Evolutionary conservation across 2,888 invertebrate species (phyloP).

Genomic region (Lordiphosa andalusiaca): DNA sequence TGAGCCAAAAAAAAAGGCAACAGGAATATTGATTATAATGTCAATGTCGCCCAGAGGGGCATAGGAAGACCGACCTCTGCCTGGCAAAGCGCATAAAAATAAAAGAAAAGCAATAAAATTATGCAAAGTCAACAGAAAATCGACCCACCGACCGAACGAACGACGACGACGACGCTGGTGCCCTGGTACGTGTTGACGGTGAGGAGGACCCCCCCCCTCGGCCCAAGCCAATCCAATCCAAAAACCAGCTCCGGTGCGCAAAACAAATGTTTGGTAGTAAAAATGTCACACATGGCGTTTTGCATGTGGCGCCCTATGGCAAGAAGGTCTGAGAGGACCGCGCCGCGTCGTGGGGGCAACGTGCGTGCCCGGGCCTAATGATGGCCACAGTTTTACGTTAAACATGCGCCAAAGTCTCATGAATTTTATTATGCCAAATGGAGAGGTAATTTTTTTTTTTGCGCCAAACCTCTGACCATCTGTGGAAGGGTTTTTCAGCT

Average conservation of each 20-base stretch:
- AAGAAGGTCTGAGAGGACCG: too few species aligned
- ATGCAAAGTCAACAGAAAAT: slow-evolving; percentile 75
- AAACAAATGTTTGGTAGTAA: slow-evolving; percentile 72
- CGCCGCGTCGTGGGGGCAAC: slow-evolving; percentile 24
- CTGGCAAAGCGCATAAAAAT: slow-evolving; percentile 63
- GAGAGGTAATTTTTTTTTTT: slow-evolving; percentile 57
- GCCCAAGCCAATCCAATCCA: slow-evolving; percentile 5
- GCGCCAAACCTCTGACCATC: slow-evolving; percentile 25
- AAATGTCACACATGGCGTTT: slow-evolving; percentile 72
- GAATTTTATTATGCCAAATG: slow-evolving; percentile 72
- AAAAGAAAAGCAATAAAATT: slow-evolving; percentile 75
- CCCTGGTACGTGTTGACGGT: slow-evolving; percentile 64
- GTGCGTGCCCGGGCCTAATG: slow-evolving; percentile 70
- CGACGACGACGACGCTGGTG: slow-evolving; percentile 44
- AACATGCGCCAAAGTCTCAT: slow-evolving; percentile 71
- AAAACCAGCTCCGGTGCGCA: slow-evolving; percentile 38
- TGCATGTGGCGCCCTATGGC: slow-evolving; percentile 56
- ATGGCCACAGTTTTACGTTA: slow-evolving; percentile 57
- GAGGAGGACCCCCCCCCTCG: slow-evolving; percentile 15
- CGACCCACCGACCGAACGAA: slow-evolving; percentile 57
- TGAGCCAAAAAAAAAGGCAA: slow-evolving; percentile 36
- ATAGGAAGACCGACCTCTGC: slow-evolving; percentile 5
- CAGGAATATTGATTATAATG: slow-evolving; percentile 72
- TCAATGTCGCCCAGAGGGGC: slow-evolving; percentile 47
- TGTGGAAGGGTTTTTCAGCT: slow-evolving; percentile 54